These are phyloP conservation scores for Poeciliopsis retropinna DNA, from an alignment of 2,113 vertebrate species.

Conservation along the genomic window DNA sequence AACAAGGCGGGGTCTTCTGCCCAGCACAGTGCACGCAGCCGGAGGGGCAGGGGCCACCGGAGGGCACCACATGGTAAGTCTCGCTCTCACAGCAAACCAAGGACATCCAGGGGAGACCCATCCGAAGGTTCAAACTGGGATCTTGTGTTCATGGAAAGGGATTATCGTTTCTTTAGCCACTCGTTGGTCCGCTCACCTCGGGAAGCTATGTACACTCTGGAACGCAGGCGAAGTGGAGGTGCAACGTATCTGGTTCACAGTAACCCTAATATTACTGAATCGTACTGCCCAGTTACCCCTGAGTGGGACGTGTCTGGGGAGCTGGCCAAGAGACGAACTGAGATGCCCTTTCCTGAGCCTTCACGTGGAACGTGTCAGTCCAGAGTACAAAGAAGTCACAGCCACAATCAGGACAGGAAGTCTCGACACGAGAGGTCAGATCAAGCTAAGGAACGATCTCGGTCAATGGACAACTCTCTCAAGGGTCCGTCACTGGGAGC, in stretches of 20 bases:
- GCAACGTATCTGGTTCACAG: conserved; percentile 94
- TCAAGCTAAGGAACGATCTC: conserved; percentile 97
- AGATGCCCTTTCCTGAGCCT: conserved; percentile 98
- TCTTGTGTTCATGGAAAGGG: conserved; percentile 88
- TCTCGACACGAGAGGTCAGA: conserved; percentile 93
- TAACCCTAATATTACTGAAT: conserved; percentile 92
- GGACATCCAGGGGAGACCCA: conserved; percentile 92
- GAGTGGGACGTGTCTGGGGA: conserved; percentile 99
- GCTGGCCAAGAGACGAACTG: conserved; percentile 94
- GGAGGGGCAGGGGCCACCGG: conserved; percentile 91
- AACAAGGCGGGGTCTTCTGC: conserved; percentile 92
- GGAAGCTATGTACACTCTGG: conserved; percentile 94
- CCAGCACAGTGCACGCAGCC: conserved; percentile 93
- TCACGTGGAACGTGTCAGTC: conserved; percentile 93
- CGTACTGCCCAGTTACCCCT: conserved; percentile 94
- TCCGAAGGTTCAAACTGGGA: conserved; percentile 96
- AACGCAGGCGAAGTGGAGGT: conserved; percentile 89
- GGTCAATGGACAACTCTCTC: conserved; percentile 98
- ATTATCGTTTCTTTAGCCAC: conserved; percentile 93
- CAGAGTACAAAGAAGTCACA: conserved; percentile 98
- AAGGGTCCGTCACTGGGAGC: conserved; percentile 90
- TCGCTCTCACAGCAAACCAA: conserved; percentile 95
- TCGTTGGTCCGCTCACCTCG: conserved; percentile 88
- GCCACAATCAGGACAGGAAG: conserved; percentile 97
- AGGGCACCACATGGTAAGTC: conserved; percentile 94